Evolutionary conservation across 2,797 vertebrate species (phyloP).

Genomic region (Tamandua tetradactyla): DNA sequence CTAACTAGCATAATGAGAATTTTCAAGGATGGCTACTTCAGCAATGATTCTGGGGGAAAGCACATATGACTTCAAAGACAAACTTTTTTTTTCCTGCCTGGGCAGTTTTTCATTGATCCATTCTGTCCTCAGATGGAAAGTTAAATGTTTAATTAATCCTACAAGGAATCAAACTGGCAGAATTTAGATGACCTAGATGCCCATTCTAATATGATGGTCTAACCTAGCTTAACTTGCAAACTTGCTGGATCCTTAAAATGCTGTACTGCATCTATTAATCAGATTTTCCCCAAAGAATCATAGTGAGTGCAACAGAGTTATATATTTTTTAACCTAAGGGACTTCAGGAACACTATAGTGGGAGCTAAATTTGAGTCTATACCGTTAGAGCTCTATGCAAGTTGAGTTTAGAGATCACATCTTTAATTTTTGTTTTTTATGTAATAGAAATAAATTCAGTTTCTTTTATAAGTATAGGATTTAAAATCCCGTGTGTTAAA

Average conservation of each 20-base stretch:
- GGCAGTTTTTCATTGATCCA: constrained; percentile 27
- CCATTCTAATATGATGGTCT: background rate
- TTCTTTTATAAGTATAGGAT: background rate
- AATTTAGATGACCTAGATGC: background rate
- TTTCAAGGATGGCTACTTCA: constrained; percentile 47
- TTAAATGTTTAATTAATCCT: background rate
- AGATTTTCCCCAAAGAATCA: background rate
- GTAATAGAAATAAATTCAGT: background rate
- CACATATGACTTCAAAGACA: background rate
- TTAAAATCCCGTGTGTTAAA: background rate
- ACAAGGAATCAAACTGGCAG: background rate
- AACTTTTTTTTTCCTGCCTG: background rate
- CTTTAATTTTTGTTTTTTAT: background rate
- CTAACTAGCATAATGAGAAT: constrained; percentile 14
- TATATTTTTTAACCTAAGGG: background rate
- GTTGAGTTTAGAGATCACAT: background rate
- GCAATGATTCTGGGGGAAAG: background rate
- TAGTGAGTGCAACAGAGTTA: background rate
- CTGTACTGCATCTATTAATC: background rate
- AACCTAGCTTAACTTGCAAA: background rate
- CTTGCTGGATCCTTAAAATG: background rate
- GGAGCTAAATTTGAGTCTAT: background rate
- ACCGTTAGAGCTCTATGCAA: background rate
- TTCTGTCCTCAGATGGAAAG: background rate
- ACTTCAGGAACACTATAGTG: background rate